phyloP scores from a whole-genome alignment of 2,888 invertebrate species.

The Trissonchulus sp. region DNA sequence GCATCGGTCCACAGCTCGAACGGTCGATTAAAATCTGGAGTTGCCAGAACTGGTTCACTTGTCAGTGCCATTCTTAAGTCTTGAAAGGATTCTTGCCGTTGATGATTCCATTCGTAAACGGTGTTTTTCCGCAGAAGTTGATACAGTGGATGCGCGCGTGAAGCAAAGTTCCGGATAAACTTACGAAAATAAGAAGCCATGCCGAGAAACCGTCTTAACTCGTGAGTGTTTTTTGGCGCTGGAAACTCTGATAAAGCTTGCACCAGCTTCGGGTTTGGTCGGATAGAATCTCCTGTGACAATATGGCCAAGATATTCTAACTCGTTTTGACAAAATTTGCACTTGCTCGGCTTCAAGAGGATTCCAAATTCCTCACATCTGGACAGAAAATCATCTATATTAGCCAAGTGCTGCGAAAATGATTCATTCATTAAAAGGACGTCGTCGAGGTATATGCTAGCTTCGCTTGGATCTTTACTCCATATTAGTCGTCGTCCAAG shows the following conservation, averaged over 20 bases:
- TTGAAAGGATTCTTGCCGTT: neutral
- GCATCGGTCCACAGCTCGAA: neutral
- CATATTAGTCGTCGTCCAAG: conserved; percentile 14
- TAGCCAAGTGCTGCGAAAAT: neutral
- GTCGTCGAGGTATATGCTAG: conserved; percentile 17
- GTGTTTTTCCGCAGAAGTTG: neutral
- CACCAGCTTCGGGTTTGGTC: neutral
- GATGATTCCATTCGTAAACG: neutral
- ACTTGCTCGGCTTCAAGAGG: neutral
- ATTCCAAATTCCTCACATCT: neutral
- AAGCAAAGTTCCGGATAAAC: neutral
- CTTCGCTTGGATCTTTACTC: no score
- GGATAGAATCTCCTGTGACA: neutral
- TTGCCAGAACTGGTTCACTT: neutral
- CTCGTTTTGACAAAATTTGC: neutral
- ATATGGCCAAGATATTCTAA: neutral
- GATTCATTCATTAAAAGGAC: neutral
- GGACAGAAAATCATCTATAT: neutral
- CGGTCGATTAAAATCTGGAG: conserved; percentile 5
- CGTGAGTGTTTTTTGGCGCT: neutral
- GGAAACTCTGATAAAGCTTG: neutral
- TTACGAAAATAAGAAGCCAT: neutral
- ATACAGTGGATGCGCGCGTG: neutral
- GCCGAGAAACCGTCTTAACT: neutral
- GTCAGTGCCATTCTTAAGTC: neutral